Conservation (phyloP, 2,113 vertebrate species). For the Protomyctophum bolini region DNA sequence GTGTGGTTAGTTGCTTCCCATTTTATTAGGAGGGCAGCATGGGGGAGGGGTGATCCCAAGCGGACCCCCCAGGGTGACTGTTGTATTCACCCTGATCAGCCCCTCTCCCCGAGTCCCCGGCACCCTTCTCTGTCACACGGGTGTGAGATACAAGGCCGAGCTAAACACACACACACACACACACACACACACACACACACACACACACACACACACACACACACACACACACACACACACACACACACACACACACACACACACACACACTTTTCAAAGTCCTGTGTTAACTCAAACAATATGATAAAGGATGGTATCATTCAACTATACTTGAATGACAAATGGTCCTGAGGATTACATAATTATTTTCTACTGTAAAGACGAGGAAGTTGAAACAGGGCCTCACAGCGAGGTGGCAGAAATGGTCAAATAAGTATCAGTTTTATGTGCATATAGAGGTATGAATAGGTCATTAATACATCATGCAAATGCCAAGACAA, state of each 20-base stretch:
- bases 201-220: not conserved
- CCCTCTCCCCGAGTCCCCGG: constrained; percentile 6
- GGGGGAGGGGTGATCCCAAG: constrained; percentile 65
- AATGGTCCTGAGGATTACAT: too few relatives aligned
- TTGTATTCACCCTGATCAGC: constrained; percentile 71
- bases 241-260: not conserved
- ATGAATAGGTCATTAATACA: too few relatives aligned
- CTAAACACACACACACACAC: not conserved
- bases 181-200: not conserved
- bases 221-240: not conserved
- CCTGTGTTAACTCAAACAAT: too few relatives aligned
- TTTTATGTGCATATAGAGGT: too few relatives aligned
- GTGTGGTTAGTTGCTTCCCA: constrained; percentile 25
- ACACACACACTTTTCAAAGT: not conserved
- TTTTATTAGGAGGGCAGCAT: constrained; percentile 48
- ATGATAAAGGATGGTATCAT: too few relatives aligned
- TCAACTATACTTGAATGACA: too few relatives aligned
- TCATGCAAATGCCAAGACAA: too few relatives aligned
- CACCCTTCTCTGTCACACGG: constrained; percentile 73
- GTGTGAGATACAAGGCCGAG: constrained; percentile 70
- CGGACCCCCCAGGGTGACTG: constrained; percentile 69
- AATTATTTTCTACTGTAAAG: too few relatives aligned
- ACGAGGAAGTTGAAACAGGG: too few relatives aligned
- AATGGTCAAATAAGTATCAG: too few relatives aligned
- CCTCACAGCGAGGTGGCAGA: too few relatives aligned